phyloP scores from a whole-genome alignment of 2,797 vertebrate species.

The Falco biarmicus region DNA sequence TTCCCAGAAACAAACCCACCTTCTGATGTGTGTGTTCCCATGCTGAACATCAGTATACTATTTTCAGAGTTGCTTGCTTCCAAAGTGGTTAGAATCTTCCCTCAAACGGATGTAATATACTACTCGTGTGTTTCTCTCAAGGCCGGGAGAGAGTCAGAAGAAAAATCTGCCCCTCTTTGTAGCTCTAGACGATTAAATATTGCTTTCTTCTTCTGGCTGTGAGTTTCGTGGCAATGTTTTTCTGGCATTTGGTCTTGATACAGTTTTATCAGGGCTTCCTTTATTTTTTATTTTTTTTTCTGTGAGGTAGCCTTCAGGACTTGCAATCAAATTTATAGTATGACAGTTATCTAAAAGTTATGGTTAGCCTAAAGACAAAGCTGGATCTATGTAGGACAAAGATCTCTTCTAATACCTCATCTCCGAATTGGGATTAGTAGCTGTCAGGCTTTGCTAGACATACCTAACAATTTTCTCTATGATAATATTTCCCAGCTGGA shows the following conservation, averaged over 20 bases:
- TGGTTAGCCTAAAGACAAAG: background rate
- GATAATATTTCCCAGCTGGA: constrained; percentile 33
- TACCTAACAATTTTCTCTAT: constrained; percentile 1
- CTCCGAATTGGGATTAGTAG: constrained; percentile 3
- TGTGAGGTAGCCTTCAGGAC: background rate
- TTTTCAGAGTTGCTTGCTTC: constrained; percentile 37
- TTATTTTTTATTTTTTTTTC: background rate
- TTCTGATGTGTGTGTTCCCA: constrained; percentile 9
- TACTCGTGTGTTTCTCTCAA: background rate
- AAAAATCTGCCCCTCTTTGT: constrained; percentile 11
- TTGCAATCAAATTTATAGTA: background rate
- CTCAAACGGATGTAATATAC: constrained; percentile 22
- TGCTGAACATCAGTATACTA: background rate
- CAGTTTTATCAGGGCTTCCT: constrained; percentile 5
- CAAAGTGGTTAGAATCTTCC: constrained; percentile 15
- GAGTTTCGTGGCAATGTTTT: constrained; percentile 12
- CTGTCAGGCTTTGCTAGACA: constrained; percentile 16
- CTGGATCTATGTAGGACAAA: background rate
- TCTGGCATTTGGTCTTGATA: background rate
- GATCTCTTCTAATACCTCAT: background rate
- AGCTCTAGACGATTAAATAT: background rate
- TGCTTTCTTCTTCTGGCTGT: constrained; percentile 3
- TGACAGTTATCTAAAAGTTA: background rate
- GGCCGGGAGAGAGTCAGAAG: background rate
- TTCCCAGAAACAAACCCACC: constrained; percentile 22